Percentiles rank a stretch among this genome's conserved stretches.
These are phyloP conservation scores for Eidolon helvum DNA, from an alignment of 2,113 vertebrate genomes.

Conservation along the genomic window DNA sequence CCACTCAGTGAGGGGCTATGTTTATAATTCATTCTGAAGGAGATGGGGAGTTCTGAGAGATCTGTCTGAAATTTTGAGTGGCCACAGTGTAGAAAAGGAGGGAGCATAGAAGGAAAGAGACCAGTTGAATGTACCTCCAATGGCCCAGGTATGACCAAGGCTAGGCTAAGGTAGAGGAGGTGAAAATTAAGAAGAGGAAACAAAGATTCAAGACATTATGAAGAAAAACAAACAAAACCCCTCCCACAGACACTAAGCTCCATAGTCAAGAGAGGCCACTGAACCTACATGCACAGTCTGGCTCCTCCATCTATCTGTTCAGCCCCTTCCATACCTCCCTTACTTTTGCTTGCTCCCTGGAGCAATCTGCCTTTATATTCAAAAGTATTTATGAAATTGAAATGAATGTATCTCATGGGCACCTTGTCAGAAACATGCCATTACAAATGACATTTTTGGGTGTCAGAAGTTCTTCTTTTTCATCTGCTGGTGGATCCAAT, in stretches of 20 bases:
- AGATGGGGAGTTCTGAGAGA: background rate
- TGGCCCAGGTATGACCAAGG: background rate
- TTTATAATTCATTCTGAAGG: background rate
- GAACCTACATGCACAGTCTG: background rate
- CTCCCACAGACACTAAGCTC: background rate
- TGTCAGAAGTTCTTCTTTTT: conserved; percentile 47
- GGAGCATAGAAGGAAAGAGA: background rate
- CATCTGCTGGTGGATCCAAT: background rate
- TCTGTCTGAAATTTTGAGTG: background rate
- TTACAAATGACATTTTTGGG: conserved; percentile 53
- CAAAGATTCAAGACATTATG: background rate
- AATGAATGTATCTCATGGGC: conserved; percentile 5
- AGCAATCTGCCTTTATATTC: background rate
- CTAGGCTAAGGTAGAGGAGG: background rate
- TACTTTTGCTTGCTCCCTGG: background rate
- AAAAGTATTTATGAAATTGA: conserved; percentile 33
- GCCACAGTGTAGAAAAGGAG: background rate
- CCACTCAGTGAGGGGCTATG: background rate
- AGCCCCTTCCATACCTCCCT: background rate
- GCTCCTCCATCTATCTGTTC: background rate
- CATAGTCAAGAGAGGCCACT: background rate
- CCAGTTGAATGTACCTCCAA: background rate
- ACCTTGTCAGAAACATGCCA: conserved; percentile 53
- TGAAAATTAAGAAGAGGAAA: background rate
- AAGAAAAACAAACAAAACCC: background rate